Percentiles rank a stretch among this genome's conserved stretches.
These are phyloP conservation scores for Antheraea assamensis DNA, from an alignment of 2,888 invertebrate genomes.

Conservation along the genomic window DNA sequence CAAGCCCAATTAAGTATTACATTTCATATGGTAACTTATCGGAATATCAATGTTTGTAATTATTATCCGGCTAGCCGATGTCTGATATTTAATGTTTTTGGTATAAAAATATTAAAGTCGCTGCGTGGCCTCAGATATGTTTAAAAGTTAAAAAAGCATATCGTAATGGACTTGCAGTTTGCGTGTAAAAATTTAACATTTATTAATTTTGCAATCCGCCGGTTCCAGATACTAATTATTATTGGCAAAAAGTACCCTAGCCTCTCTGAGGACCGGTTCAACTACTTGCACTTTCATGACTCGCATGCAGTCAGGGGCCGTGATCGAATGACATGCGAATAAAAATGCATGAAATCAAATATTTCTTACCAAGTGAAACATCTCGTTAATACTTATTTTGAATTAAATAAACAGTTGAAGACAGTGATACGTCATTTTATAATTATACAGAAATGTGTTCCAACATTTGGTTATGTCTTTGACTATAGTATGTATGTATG, in stretches of 20 bases:
- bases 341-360: not conserved
- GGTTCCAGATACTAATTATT: constrained; percentile 21
- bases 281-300: constrained; percentile 20
- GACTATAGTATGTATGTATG: too few species aligned
- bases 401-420: not conserved
- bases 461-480: not conserved
- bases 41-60: not conserved
- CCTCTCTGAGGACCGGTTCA: constrained; percentile 19
- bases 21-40: not conserved
- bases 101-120: not conserved
- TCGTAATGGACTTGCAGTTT: not conserved
- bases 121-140: not conserved
- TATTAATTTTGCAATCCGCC: constrained; percentile 17
- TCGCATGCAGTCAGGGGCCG: constrained; percentile 6
- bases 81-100: not conserved
- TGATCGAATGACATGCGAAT: constrained; percentile 8
- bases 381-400: not conserved
- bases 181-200: constrained; percentile 12
- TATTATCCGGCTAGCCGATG: too few species aligned
- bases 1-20: not conserved
- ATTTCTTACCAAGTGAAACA: constrained; percentile 12
- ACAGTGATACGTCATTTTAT: not conserved
- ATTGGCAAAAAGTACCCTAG: constrained; percentile 16
- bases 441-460: too few species aligned
- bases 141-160: not conserved